Evolutionary conservation across 1,140 invertebrate genomes (phyloP), one percentile per base, ranked within the genome.

Genomic region (Temnothorax nylanderi): DNA sequence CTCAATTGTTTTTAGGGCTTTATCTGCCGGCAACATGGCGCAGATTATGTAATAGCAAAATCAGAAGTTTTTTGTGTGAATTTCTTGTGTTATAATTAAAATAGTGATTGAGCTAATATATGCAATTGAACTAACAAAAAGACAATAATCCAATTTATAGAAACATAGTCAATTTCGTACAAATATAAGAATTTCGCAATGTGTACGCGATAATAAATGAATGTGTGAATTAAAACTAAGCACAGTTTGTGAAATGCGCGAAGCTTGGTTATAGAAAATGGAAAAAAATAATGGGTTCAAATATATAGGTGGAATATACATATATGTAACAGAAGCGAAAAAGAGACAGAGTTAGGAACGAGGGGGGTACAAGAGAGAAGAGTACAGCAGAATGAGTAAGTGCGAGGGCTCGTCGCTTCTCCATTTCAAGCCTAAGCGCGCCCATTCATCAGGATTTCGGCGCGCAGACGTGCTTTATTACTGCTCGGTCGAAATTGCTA

Each of bases 381-480:
- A 86, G 47, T 62, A 78, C 62, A 86, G 89, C 67, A 81, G 92
- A 92, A 92, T 90, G 91, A 93, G 93, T 93, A 93, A 93, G 93
- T 93, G 92, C 92, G 93, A 94, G 93, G 92, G 92, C 93, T 95
- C 94, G 94, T 94, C 93, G 94, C 93, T 95, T 95, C 95, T 95
- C 94, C 95, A 95, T 95, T 95, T 95, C 94, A 93, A 95, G 95
- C 95, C 95, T 95, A 95, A 95, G 95, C 95, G 95, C 93, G 93
- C 93, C 95, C 94, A 95, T 95, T 95, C 95, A 94, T 95, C 95
- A 95, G 95, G 95, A 95, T 95, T 95, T 95, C 94, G 95, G 94
- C 94, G 94, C 93, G 95, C 94, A 95, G 95, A 95, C 95, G 94
- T 95, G 95, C 95, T 95, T 95, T 95, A 95, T 95, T 95, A 95